Evolutionary conservation across 2,113 vertebrate species (phyloP), one percentile per base, ranked within the genome.

Genomic region (Marmota monax): DNA sequence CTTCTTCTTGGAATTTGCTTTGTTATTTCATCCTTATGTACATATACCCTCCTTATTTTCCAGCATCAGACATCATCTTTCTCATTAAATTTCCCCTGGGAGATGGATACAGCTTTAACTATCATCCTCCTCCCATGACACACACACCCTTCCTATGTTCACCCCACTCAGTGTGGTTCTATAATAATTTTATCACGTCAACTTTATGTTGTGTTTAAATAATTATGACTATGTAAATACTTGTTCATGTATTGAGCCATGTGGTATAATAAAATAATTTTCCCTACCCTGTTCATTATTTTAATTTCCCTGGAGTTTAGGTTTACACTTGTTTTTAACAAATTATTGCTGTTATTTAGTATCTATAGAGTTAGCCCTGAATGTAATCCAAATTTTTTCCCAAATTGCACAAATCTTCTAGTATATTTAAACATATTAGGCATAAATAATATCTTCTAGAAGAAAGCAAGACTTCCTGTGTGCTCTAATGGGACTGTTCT

Each of bases 241-340:
- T 83, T 89, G 61, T 56, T 93, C 4, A 48, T 53, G 34, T 58
- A 80, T 51, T 37, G n/a, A 70, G 23, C 78, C 53, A n/a, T 11
- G 4, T 69, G 74, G 74, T 20, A 0, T 76, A 88, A 84, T 56
- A 70, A 42, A 80, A 70, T 78, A 88, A 77, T 25, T 45, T 94
- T 93, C 74, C 25, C 14, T 17, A 63, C 58, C 27, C 79, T 39
- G 48, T 61, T 29, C 11, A 77, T 34, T 53, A 77, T 73, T 84
- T 95, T 90, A 48, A 76, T 88, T 94, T 88, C 22, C 32, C 37
- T 77, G 13, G 51, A 67, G 45, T 93, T 92, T 92, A 42, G 80
- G 78, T 58, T 89, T 78, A 51, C 39, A 45, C 51, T 80, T 76
- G 14, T 65, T 76, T 92, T 94, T 65, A 65, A 65, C 73, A 95